phyloP scores from a whole-genome alignment of 2,888 invertebrate species.

The Dendrolimus houi region DNA sequence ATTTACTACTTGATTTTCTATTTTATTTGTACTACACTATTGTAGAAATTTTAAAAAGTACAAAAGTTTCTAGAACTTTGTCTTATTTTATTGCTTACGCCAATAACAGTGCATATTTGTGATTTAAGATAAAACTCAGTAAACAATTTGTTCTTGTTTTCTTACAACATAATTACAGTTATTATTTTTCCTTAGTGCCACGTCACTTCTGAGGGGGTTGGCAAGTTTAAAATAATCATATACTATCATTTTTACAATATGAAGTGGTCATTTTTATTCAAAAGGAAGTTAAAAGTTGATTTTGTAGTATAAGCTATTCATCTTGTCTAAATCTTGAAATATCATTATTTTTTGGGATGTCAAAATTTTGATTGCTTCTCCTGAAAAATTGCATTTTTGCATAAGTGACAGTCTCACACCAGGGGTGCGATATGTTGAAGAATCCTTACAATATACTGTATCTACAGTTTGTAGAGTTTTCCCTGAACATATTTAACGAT shows the following conservation, averaged over 20 bases:
- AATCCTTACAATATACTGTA: too few relatives aligned
- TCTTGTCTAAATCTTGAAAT: not conserved
- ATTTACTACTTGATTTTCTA: not conserved
- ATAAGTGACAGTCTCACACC: not conserved
- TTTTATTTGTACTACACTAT: not conserved
- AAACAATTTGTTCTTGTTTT: constrained; percentile 4
- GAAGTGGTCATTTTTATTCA: constrained; percentile 1
- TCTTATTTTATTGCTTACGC: not conserved
- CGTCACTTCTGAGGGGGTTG: constrained; percentile 3
- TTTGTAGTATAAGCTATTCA: constrained; percentile 1
- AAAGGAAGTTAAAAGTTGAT: constrained; percentile 4
- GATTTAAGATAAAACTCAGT: constrained; percentile 3
- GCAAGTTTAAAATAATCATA: constrained; percentile 1
- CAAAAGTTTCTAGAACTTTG: not conserved
- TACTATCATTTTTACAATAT: constrained; percentile 2
- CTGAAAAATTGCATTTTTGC: not conserved
- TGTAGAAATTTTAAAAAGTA: not conserved
- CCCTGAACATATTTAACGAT: too few relatives aligned
- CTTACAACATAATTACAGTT: constrained; percentile 3
- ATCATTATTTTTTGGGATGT: not conserved
- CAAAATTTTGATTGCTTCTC: not conserved
- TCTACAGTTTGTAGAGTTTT: too few relatives aligned
- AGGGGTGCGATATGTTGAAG: not conserved
- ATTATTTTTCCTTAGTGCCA: constrained; percentile 2
- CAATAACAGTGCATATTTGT: not conserved